These are phyloP conservation scores for Aegypius monachus DNA, from an alignment of 2,113 vertebrate genomes.

Conservation along the genomic window DNA sequence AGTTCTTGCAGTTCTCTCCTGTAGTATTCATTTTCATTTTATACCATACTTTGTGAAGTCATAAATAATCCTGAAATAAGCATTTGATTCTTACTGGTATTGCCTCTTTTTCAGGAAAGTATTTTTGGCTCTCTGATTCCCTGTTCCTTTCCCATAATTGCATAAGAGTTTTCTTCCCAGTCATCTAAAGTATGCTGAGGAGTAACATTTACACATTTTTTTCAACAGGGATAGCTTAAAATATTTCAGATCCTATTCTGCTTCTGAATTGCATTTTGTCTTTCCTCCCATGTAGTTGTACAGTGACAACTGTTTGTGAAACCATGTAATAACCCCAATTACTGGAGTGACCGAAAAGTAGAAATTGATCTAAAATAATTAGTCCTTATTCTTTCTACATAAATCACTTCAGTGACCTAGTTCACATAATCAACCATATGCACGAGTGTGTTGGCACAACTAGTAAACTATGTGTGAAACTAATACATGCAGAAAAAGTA, in stretches of 20 bases:
- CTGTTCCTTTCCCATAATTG: not conserved
- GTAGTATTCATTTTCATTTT: not conserved
- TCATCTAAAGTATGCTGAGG: not conserved
- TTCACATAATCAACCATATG: not conserved
- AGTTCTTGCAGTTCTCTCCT: not conserved
- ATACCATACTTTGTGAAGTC: slow-evolving; percentile 5
- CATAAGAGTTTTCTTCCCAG: not conserved
- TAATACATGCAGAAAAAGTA: not conserved
- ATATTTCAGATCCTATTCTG: not conserved
- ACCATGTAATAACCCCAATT: not conserved
- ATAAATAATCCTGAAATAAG: slow-evolving; percentile 24
- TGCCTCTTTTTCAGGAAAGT: not conserved
- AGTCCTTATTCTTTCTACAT: not conserved
- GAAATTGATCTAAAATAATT: not conserved
- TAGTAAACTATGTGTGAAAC: not conserved
- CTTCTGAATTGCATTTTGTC: not conserved
- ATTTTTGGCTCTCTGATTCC: not conserved
- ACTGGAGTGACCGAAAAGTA: not conserved
- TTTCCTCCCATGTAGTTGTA: not conserved
- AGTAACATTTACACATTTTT: not conserved
- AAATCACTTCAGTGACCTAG: not conserved
- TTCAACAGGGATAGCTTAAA: not conserved
- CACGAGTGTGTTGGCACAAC: not conserved
- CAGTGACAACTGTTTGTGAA: not conserved
- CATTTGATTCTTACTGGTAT: slow-evolving; percentile 37